A percentile compares a stretch with the other conserved stretches of the same genome.
phyloP scores from a whole-genome alignment of 2,797 vertebrate genomes.

The Sternotherus odoratus region DNA sequence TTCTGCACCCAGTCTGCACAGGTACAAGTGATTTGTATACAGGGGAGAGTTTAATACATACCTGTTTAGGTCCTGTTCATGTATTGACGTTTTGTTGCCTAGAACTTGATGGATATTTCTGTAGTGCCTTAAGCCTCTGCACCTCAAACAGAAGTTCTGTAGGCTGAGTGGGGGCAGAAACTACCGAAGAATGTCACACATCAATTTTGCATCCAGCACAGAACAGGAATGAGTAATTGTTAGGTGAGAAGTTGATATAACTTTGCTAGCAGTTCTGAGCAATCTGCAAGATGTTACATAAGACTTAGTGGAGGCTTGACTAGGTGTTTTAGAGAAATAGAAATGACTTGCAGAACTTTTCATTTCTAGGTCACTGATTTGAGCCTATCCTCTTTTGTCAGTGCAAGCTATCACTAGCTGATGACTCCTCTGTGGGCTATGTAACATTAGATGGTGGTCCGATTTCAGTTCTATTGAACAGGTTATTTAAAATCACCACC shows the following conservation, averaged over 20 bases:
- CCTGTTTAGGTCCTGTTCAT: slow-evolving; percentile 54
- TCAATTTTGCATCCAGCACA: slow-evolving; percentile 58
- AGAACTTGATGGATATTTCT: slow-evolving; percentile 46
- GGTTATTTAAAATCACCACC: slow-evolving; percentile 29
- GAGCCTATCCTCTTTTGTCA: slow-evolving; percentile 16
- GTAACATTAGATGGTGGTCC: slow-evolving; percentile 22
- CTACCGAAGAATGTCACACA: slow-evolving; percentile 55
- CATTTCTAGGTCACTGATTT: slow-evolving; percentile 43
- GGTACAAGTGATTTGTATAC: slow-evolving; percentile 38
- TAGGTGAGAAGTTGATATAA: slow-evolving; percentile 67
- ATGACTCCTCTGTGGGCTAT: slow-evolving; percentile 11
- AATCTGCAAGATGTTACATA: slow-evolving; percentile 57
- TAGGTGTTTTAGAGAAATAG: slow-evolving; percentile 64
- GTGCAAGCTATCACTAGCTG: slow-evolving; percentile 12
- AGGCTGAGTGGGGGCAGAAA: slow-evolving; percentile 74
- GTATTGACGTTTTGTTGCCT: slow-evolving; percentile 51
- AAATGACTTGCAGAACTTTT: slow-evolving; percentile 51
- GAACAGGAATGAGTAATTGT: slow-evolving; percentile 69
- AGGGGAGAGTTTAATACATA: slow-evolving; percentile 8
- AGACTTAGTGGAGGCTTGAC: slow-evolving; percentile 29
- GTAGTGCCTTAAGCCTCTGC: slow-evolving; percentile 33
- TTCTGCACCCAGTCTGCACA: slow-evolving; percentile 24
- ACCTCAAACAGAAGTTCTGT: slow-evolving; percentile 73
- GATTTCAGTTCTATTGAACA: slow-evolving; percentile 6
- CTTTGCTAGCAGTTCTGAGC: slow-evolving; percentile 57